phyloP scores from a whole-genome alignment of 2,113 vertebrate genomes.

The Laticauda laticaudata region DNA sequence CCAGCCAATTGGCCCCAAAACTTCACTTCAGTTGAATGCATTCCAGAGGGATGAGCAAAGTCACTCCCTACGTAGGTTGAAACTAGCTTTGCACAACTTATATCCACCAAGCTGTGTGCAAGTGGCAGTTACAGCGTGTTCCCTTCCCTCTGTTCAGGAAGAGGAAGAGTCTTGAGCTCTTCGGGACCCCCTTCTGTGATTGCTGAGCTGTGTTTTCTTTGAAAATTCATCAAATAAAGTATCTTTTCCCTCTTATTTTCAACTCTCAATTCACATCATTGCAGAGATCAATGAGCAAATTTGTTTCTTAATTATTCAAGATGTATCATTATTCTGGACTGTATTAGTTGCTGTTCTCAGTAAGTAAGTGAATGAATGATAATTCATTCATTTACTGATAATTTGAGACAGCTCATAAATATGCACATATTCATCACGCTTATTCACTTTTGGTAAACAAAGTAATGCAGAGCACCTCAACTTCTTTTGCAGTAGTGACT shows the following conservation, averaged over 20 bases:
- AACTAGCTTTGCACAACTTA: conserved; percentile 13
- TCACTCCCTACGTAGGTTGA: conserved; percentile 6
- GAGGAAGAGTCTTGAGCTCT: not conserved
- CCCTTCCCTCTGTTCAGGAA: not conserved
- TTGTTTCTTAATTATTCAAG: not conserved
- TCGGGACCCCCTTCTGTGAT: not conserved
- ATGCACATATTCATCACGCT: not conserved
- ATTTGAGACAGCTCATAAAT: not conserved
- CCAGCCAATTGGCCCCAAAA: conserved; percentile 29
- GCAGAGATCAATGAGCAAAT: not conserved
- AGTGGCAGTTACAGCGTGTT: not conserved
- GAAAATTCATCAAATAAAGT: not conserved
- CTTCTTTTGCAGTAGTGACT: not conserved
- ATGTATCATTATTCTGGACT: not conserved
- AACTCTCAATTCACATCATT: not conserved
- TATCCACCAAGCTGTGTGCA: not conserved
- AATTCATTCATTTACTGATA: not conserved
- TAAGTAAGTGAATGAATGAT: not conserved
- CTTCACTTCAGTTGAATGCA: conserved; percentile 36
- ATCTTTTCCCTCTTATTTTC: not conserved
- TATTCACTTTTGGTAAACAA: not conserved
- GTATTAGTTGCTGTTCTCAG: not conserved
- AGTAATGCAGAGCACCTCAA: not conserved
- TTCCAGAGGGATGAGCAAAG: conserved; percentile 29
- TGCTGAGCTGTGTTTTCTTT: not conserved